These are phyloP conservation scores for Nothobranchius kuhntae DNA, from an alignment of 2,113 vertebrate genomes.

Conservation along the genomic window DNA sequence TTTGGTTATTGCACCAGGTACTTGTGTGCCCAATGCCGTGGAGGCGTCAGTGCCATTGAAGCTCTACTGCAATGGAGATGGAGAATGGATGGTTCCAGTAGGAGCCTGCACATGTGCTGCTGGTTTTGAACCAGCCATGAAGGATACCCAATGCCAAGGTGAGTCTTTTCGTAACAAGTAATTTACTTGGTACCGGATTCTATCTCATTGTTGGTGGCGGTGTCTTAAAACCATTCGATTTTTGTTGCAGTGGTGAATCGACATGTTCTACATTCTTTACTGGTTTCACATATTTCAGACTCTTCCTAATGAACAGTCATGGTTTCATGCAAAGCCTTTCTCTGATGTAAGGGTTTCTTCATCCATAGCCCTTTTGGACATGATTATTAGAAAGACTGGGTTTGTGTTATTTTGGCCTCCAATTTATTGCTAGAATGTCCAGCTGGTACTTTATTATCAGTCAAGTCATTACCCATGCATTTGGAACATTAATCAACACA, in stretches of 20 bases:
- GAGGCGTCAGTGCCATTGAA: conserved; percentile 96
- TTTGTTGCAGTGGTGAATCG: conserved; percentile 4
- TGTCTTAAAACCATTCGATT: conserved; percentile 8
- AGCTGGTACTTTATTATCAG: conserved; percentile 33
- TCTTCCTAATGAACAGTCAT: neutral
- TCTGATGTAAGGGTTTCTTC: neutral
- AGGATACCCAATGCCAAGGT: conserved; percentile 95
- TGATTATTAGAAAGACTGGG: no score
- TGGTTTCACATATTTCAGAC: neutral
- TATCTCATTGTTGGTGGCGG: neutral
- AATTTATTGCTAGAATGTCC: neutral
- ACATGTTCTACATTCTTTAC: conserved; percentile 1
- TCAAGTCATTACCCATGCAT: conserved; percentile 38
- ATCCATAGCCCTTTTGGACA: no score
- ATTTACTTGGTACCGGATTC: conserved; percentile 6
- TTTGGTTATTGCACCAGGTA: conserved; percentile 94
- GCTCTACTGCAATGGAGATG: conserved; percentile 96
- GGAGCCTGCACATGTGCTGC: conserved; percentile 93
- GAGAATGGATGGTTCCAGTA: conserved; percentile 98
- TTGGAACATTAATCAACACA: conserved; percentile 46
- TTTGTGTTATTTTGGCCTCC: no score
- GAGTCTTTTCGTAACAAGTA: conserved; percentile 51
- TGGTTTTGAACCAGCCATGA: conserved; percentile 89
- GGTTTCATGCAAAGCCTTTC: neutral
- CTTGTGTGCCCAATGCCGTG: conserved; percentile 90